Conservation (phyloP, 2,797 vertebrate genomes). For the Argentina silus region DNA sequence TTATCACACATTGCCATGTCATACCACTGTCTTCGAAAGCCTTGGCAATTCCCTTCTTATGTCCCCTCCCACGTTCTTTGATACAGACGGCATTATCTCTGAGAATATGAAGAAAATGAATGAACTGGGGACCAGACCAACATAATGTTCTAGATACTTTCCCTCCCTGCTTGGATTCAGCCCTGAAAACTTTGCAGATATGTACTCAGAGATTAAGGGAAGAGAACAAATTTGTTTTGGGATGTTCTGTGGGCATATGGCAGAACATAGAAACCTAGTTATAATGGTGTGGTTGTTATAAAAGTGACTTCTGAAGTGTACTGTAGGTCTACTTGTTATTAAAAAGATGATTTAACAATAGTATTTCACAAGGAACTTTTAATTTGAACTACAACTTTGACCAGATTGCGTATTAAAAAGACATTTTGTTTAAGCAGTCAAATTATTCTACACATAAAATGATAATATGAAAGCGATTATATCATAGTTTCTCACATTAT, state of each 20-base stretch:
- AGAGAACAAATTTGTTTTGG: constrained; percentile 4
- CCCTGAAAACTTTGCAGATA: constrained; percentile 23
- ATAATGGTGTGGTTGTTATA: not conserved
- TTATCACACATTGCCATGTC: constrained; percentile 47
- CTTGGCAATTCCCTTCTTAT: constrained; percentile 6
- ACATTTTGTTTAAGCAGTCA: constrained; percentile 52
- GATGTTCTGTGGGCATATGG: constrained; percentile 1
- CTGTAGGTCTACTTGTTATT: not conserved
- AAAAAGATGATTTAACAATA: constrained; percentile 6
- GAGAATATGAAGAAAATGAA: constrained; percentile 21
- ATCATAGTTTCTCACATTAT: constrained; percentile 39
- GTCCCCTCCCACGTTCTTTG: constrained; percentile 25
- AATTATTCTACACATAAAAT: constrained; percentile 52
- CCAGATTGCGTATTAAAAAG: constrained; percentile 59
- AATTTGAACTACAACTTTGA: constrained; percentile 58
- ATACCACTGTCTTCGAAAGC: constrained; percentile 25
- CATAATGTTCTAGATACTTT: constrained; percentile 2
- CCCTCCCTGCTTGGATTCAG: not conserved
- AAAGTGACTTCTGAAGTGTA: not conserved
- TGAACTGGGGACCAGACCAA: constrained; percentile 29
- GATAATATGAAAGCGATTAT: constrained; percentile 28
- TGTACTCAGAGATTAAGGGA: constrained; percentile 16
- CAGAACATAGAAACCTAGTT: not conserved
- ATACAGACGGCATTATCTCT: constrained; percentile 39
- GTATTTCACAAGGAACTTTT: constrained; percentile 51